Conservation (phyloP, 2,888 invertebrate species). For the Drosophila mimica region DNA sequence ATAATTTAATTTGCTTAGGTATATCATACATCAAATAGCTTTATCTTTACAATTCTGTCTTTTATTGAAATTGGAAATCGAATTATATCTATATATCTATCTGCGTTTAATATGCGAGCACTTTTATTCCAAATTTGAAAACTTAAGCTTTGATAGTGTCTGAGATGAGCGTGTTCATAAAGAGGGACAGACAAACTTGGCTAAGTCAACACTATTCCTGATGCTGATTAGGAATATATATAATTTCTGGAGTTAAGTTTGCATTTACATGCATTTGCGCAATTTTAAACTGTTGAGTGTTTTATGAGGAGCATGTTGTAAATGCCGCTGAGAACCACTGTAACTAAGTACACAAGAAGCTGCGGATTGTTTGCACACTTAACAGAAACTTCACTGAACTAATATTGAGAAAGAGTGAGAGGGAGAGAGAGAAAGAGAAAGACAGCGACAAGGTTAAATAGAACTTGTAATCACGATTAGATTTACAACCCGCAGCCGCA, state of each 20-base stretch:
- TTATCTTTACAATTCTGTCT: neutral
- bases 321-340: neutral
- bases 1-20: neutral
- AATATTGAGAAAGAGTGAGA: neutral
- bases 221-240: neutral
- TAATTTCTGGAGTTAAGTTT: too few species aligned
- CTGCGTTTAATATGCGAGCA: neutral
- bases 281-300: neutral
- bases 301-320: neutral
- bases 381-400: neutral
- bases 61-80: neutral
- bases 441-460: conserved; percentile 7
- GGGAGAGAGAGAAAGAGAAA: neutral
- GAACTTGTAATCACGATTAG: conserved; percentile 26
- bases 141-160: neutral
- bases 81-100: neutral
- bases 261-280: neutral
- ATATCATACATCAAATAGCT: too few species aligned
- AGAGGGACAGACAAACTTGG: neutral
- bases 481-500: conserved; percentile 26
- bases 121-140: too few species aligned
- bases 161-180: neutral
- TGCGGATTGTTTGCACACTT: neutral
- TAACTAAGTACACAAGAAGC: neutral
- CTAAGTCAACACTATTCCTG: neutral